These are phyloP conservation scores for Siderastrea radians DNA, from an alignment of 92 coral and sea anemone genomes.

Conservation along the genomic window DNA sequence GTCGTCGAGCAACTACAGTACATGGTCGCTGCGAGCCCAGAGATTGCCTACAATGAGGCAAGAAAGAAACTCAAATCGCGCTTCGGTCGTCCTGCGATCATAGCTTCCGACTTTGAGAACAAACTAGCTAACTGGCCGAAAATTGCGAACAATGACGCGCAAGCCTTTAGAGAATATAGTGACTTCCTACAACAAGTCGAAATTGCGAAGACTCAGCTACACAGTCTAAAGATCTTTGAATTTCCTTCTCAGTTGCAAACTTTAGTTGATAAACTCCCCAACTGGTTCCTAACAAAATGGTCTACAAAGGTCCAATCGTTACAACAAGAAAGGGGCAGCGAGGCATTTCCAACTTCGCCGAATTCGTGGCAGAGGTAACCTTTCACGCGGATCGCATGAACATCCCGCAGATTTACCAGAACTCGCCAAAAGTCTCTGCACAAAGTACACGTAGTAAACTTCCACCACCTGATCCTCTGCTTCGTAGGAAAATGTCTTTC, in stretches of 20 bases:
- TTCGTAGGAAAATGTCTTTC: conserved; percentile 24
- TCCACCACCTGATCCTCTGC: conserved; percentile 24
- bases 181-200: conserved; percentile 74
- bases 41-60: conserved; percentile 62
- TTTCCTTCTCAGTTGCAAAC: conserved; percentile 63
- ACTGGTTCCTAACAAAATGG: conserved; percentile 71
- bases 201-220: conserved; percentile 54
- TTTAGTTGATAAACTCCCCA: conserved; percentile 59
- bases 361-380: conserved; percentile 57
- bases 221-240: conserved; percentile 60
- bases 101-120: conserved; percentile 70
- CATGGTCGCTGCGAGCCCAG: conserved; percentile 69
- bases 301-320: conserved; percentile 59
- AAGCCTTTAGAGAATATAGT: conserved; percentile 57
- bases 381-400: conserved; percentile 71
- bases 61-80: conserved; percentile 55
- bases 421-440: neutral
- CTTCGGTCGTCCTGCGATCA: conserved; percentile 67
- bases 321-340: conserved; percentile 46
- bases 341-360: conserved; percentile 64
- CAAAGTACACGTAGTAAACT: neutral
- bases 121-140: conserved; percentile 74
- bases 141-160: conserved; percentile 61
- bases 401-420: conserved; percentile 27
- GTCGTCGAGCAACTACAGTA: conserved; percentile 62